These are phyloP conservation scores for Falco peregrinus DNA, from an alignment of 2,797 vertebrate genomes.

Conservation along the genomic window DNA sequence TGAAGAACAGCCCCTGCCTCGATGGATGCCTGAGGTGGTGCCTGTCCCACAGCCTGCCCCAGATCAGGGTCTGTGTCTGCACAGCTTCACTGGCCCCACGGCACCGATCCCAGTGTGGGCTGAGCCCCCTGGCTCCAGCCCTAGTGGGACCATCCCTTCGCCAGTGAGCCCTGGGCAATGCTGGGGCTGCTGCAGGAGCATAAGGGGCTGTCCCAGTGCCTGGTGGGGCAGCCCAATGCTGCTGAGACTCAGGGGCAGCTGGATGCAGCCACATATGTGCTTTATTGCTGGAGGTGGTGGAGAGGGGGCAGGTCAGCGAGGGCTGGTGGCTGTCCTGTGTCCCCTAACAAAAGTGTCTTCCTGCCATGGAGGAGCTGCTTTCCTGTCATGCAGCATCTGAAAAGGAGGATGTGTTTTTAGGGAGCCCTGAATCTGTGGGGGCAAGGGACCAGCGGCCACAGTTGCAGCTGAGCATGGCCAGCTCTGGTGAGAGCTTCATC, in stretches of 20 bases:
- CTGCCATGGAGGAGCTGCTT: neutral
- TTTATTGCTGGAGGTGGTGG: conserved; percentile 27
- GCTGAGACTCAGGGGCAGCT: fast-evolving
- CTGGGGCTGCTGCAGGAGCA: neutral
- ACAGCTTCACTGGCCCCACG: fast-evolving
- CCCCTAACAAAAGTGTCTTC: fast-evolving
- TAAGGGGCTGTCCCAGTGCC: neutral
- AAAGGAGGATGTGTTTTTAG: neutral
- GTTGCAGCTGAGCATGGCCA: fast-evolving
- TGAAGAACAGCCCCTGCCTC: neutral
- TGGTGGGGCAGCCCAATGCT: neutral
- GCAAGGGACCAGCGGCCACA: fast-evolving
- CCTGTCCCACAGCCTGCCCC: neutral
- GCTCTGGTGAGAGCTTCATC: neutral
- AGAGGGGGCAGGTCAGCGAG: neutral
- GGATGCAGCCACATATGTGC: fast-evolving
- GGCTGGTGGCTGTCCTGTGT: fast-evolving
- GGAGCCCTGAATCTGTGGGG: fast-evolving
- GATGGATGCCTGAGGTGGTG: neutral
- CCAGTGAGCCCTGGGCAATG: fast-evolving
- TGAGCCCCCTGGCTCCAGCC: neutral
- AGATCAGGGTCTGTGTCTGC: neutral
- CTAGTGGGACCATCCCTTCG: neutral
- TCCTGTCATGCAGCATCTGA: neutral
- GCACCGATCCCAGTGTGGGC: fast-evolving